phyloP scores from a whole-genome alignment of 2,797 vertebrate genomes.

The Benthosema pterotum region DNA sequence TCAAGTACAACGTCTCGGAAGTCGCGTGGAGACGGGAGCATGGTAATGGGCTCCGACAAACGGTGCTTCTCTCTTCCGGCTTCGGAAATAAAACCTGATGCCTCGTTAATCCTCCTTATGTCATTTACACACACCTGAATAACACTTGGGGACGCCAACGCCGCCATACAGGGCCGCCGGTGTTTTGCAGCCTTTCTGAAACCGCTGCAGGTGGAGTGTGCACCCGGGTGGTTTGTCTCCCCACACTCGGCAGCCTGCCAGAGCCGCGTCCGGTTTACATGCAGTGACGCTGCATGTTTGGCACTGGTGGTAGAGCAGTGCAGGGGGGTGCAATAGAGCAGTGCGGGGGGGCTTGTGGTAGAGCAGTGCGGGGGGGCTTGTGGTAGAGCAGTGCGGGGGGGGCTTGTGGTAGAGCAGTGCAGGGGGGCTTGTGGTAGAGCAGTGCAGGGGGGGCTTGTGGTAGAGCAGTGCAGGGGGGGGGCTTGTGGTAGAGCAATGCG shows the following conservation, averaged over 20 bases:
- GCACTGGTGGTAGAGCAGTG: no score
- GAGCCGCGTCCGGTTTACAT: neutral
- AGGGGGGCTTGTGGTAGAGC: no score
- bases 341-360: no score
- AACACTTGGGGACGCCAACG: neutral
- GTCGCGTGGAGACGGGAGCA: neutral
- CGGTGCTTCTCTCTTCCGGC: neutral
- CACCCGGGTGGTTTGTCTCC: neutral
- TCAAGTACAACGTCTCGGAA: neutral
- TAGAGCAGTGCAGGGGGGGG: no score
- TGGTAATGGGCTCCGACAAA: neutral
- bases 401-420: no score
- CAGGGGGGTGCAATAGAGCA: no score
- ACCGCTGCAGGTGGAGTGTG: neutral
- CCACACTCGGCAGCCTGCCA: neutral
- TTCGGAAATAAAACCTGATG: conserved; percentile 1
- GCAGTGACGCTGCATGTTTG: neutral
- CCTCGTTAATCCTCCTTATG: conserved; percentile 2
- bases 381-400: no score
- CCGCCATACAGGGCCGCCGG: no score
- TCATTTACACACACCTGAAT: conserved; percentile 2
- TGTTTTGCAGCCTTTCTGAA: neutral
- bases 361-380: no score
- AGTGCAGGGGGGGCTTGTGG: no score
- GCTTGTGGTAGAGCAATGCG: neutral